Evolutionary conservation across 2,113 vertebrate genomes (phyloP).

Genomic region (Atlantisia rogersi): DNA sequence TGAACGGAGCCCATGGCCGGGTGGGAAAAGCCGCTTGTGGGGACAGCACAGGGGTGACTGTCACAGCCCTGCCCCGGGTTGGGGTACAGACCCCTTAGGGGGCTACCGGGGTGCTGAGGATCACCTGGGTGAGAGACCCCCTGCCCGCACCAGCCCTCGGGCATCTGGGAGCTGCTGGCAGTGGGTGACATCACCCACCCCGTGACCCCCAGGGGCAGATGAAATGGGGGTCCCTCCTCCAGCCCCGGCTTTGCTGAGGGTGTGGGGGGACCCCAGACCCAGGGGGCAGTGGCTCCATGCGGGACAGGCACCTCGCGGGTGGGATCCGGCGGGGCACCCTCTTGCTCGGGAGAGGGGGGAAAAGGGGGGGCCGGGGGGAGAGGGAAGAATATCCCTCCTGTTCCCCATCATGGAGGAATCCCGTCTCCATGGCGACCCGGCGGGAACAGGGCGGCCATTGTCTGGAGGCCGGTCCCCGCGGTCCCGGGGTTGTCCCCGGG

Average conservation of each 20-base stretch:
- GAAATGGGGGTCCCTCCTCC: background rate
- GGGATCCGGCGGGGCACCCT: background rate
- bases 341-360: background rate
- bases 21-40: background rate
- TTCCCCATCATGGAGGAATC: conserved; percentile 47
- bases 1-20: background rate
- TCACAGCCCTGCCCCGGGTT: background rate
- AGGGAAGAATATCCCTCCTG: conserved; percentile 1
- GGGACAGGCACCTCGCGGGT: background rate
- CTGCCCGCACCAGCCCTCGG: background rate
- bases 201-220: background rate
- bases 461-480: background rate
- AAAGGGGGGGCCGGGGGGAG: background rate
- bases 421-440: conserved; percentile 39
- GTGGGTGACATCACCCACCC: no score
- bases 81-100: background rate
- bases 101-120: background rate
- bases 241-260: background rate
- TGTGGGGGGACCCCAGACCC: background rate
- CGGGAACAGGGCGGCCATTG: conserved; percentile 13
- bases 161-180: background rate
- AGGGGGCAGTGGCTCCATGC: background rate
- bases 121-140: background rate
- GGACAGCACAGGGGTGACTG: background rate
- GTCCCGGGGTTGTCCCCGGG: background rate